Evolutionary conservation across 1,140 invertebrate species (phyloP).

Genomic region (Leptopilina boulardi): DNA sequence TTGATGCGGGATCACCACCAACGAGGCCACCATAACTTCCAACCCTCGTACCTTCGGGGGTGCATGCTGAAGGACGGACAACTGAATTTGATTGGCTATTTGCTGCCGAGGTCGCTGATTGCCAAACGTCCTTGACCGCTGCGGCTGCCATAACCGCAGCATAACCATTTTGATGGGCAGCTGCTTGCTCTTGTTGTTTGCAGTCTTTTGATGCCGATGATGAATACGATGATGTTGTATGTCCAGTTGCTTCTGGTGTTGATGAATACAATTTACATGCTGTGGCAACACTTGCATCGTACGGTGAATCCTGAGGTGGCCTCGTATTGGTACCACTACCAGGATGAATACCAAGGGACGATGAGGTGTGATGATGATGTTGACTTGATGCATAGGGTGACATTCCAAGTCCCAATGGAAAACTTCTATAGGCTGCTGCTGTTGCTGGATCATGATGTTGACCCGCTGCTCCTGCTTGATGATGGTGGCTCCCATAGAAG

Average conservation of each 20-base stretch:
- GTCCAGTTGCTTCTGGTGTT: slow-evolving; percentile 78
- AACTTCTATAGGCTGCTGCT: slow-evolving; percentile 85
- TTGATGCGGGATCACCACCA: slow-evolving; percentile 85
- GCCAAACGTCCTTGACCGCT: slow-evolving; percentile 83
- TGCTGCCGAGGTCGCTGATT: slow-evolving; percentile 77
- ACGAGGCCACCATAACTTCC: slow-evolving; percentile 81
- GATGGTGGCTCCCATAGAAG: slow-evolving; percentile 93
- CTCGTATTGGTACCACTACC: slow-evolving; percentile 83
- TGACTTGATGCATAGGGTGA: slow-evolving; percentile 86
- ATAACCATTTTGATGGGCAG: slow-evolving; percentile 82
- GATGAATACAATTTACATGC: slow-evolving; percentile 90
- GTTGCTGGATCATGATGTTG: slow-evolving; percentile 82
- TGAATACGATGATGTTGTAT: slow-evolving; percentile 79
- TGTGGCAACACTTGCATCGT: slow-evolving; percentile 91
- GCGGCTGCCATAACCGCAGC: slow-evolving; percentile 80
- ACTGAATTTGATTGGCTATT: slow-evolving; percentile 82
- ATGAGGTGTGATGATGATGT: slow-evolving; percentile 86
- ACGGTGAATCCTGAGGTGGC: slow-evolving; percentile 90
- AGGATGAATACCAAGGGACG: slow-evolving; percentile 71
- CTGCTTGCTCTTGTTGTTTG: slow-evolving; percentile 81
- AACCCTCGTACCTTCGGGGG: slow-evolving; percentile 85
- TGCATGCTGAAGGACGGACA: slow-evolving; percentile 89
- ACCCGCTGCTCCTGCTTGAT: slow-evolving; percentile 83
- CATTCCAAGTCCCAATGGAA: slow-evolving; percentile 89
- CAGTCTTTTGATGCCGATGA: slow-evolving; percentile 76